Conservation (phyloP, 2,113 vertebrate species). For the Pholis gunnellus region DNA sequence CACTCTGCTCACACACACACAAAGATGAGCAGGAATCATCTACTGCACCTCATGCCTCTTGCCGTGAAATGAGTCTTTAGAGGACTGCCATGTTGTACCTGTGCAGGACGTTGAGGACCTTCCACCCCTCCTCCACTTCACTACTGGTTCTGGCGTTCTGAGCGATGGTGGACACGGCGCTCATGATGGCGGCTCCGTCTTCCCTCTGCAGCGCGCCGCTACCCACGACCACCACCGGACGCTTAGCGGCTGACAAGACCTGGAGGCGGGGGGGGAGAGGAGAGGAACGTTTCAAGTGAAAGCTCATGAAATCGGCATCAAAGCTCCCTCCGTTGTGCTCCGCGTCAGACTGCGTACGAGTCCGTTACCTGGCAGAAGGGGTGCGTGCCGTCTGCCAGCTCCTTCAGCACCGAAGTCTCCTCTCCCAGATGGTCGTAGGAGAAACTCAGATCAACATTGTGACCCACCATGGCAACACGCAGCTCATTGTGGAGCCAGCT, state of each 20-base stretch:
- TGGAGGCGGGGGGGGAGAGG: slow-evolving; percentile 40
- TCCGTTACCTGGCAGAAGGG: slow-evolving; percentile 89
- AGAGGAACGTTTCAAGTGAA: background rate
- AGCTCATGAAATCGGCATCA: background rate
- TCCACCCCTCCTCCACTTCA: slow-evolving; percentile 89
- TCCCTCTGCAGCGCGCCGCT: slow-evolving; percentile 92
- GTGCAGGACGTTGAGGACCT: slow-evolving; percentile 96
- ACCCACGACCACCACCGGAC: slow-evolving; percentile 93
- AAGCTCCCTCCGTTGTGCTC: background rate
- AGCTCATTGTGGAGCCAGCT: slow-evolving; percentile 99
- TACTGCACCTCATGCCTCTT: background rate
- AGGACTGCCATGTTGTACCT: slow-evolving; percentile 80
- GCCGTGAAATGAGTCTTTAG: no score
- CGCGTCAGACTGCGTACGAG: background rate
- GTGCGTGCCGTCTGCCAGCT: slow-evolving; percentile 90
- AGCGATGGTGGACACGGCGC: slow-evolving; percentile 90
- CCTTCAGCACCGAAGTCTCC: slow-evolving; percentile 88
- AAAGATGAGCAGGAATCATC: background rate
- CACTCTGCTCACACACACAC: slow-evolving; percentile 83
- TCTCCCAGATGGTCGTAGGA: slow-evolving; percentile 94
- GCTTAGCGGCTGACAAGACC: slow-evolving; percentile 89
- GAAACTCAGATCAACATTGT: slow-evolving; percentile 92
- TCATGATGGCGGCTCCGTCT: slow-evolving; percentile 91
- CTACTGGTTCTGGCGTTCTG: slow-evolving; percentile 89
- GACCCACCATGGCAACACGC: slow-evolving; percentile 91